Evolutionary conservation across 2,888 invertebrate genomes (phyloP).

Genomic region (Netelia melanura): DNA sequence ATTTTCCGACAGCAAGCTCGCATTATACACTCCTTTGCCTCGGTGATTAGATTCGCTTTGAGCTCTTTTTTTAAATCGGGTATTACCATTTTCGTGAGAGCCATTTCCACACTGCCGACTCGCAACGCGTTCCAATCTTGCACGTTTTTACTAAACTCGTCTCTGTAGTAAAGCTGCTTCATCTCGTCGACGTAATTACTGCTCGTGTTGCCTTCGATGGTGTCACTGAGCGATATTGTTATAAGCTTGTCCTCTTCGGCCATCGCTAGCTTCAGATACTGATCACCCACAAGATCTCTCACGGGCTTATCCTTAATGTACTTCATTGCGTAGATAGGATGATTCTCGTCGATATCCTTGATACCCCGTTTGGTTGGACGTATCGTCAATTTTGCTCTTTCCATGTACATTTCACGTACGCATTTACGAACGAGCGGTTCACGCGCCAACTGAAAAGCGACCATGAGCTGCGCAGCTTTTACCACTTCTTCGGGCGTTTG

Average conservation of each 20-base stretch:
- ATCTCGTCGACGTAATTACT: conserved; percentile 94
- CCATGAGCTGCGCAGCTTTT: conserved; percentile 96
- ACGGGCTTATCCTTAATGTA: conserved; percentile 97
- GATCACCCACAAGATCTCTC: conserved; percentile 94
- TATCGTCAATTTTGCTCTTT: conserved; percentile 93
- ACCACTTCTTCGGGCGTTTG: conserved; percentile 92
- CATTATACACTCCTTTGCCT: conserved; percentile 94
- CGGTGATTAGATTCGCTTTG: conserved; percentile 91
- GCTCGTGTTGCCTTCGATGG: conserved; percentile 92
- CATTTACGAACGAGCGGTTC: conserved; percentile 95
- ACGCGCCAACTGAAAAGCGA: conserved; percentile 96
- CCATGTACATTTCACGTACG: conserved; percentile 94
- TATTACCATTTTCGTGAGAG: conserved; percentile 94
- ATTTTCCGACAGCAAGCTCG: conserved; percentile 94
- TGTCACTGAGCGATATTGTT: conserved; percentile 90
- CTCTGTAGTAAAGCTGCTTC: conserved; percentile 94
- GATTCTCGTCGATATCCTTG: conserved; percentile 98
- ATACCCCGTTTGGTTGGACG: conserved; percentile 95
- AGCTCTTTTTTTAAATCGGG: conserved; percentile 96
- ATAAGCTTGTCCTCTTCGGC: conserved; percentile 94
- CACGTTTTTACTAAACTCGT: conserved; percentile 97
- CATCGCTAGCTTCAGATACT: conserved; percentile 93
- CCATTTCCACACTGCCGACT: conserved; percentile 94
- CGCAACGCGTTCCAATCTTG: conserved; percentile 98
- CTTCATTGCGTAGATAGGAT: conserved; percentile 94